A percentile compares a stretch with the other conserved stretches of the same genome.
Evolutionary conservation across 2,113 vertebrate genomes (phyloP).

Genomic region (Rhinogobius similis): DNA sequence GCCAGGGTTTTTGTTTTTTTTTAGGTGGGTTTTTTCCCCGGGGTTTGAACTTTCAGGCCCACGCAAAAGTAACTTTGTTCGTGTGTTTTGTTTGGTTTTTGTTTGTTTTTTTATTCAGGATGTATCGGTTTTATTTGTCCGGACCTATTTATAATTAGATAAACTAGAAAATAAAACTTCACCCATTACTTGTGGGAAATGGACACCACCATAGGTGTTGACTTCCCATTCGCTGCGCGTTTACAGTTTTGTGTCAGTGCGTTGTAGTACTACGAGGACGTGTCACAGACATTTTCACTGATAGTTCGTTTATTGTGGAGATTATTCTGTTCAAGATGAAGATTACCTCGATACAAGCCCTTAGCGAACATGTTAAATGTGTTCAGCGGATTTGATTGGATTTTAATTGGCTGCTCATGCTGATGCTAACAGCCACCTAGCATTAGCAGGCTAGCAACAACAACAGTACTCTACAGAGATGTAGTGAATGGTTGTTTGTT

Average conservation of each 20-base stretch:
- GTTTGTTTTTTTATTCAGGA: too few relatives aligned
- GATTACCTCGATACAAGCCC: too few relatives aligned
- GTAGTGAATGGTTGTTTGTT: background rate
- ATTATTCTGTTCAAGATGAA: background rate
- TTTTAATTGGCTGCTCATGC: background rate
- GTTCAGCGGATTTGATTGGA: background rate
- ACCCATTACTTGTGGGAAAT: background rate
- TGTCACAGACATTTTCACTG: slow-evolving; percentile 26
- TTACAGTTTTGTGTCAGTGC: slow-evolving; percentile 16
- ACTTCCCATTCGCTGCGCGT: background rate
- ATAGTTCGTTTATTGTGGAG: background rate
- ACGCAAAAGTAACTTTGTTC: too few relatives aligned
- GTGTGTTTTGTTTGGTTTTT: too few relatives aligned
- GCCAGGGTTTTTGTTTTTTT: too few relatives aligned
- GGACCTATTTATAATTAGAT: background rate
- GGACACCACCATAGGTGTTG: background rate
- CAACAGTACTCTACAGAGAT: slow-evolving; percentile 22
- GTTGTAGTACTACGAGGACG: slow-evolving; percentile 20
- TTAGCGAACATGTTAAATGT: background rate
- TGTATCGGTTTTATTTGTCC: background rate
- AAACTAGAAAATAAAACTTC: background rate
- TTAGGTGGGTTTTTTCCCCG: too few relatives aligned
- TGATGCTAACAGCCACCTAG: slow-evolving; percentile 11
- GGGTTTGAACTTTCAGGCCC: too few relatives aligned
- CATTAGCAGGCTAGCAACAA: slow-evolving; percentile 33